These are phyloP conservation scores for Ephydatia muelleri DNA, from an alignment of 37 sponge, comb jelly and placozoan genomes.

Conservation along the genomic window DNA sequence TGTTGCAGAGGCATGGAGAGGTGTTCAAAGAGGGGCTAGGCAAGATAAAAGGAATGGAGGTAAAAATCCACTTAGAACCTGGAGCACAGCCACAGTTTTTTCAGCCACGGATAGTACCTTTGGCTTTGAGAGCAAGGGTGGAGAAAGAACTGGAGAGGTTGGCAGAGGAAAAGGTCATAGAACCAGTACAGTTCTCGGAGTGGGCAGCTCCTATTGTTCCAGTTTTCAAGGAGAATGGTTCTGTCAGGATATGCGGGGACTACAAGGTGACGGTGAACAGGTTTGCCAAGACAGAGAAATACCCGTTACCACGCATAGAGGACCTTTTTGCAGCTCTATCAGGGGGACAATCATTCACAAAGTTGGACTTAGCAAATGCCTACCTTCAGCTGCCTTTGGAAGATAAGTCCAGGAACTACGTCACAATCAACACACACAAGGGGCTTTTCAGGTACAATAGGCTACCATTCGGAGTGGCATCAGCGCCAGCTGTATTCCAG, in stretches of 20 bases:
- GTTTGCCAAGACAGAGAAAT: constrained; percentile 4
- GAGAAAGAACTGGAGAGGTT: constrained; percentile 10
- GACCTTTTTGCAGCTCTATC: constrained; percentile 43
- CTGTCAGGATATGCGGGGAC: constrained; percentile 50
- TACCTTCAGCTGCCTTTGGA: constrained; percentile 21
- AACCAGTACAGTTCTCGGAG: constrained; percentile 36
- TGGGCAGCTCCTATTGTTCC: constrained; percentile 59
- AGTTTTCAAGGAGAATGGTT: constrained; percentile 41
- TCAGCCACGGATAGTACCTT: constrained; percentile 10
- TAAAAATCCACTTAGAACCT: constrained; percentile 11
- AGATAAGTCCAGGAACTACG: neutral
- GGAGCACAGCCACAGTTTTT: constrained; percentile 27
- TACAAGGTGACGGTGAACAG: constrained; percentile 53
- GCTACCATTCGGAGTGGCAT: constrained; percentile 20
- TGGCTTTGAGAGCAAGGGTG: constrained; percentile 11
- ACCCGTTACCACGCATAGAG: constrained; percentile 53
- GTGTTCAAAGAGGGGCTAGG: constrained; percentile 29
- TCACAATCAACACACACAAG: constrained; percentile 23
- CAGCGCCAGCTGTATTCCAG: constrained; percentile 43
- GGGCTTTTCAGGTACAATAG: constrained; percentile 4
- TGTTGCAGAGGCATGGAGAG: neutral
- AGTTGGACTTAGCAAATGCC: constrained; percentile 25
- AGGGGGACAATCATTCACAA: constrained; percentile 27
- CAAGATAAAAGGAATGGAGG: neutral
- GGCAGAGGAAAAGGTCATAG: constrained; percentile 18